A percentile compares a stretch with the other conserved stretches of the same genome.
phyloP scores from a whole-genome alignment of 2,113 vertebrate species.

The Rhea americana region DNA sequence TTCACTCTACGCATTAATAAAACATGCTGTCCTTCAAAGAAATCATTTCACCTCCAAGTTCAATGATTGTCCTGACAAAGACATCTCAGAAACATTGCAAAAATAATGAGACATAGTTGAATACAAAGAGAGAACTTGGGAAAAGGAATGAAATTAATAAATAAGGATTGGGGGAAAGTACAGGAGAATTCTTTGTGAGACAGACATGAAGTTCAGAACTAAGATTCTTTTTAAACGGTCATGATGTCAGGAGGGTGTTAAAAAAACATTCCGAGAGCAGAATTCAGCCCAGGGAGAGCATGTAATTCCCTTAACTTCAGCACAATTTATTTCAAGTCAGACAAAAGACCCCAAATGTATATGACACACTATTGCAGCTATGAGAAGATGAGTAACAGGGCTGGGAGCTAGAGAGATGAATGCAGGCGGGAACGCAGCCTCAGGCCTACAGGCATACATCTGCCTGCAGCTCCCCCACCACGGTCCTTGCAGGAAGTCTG shows the following conservation, averaged over 20 bases:
- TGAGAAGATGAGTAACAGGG: background rate
- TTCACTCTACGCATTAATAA: background rate
- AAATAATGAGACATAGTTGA: conserved; percentile 3
- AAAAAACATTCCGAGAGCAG: conserved; percentile 28
- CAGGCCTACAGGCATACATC: background rate
- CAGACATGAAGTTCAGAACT: background rate
- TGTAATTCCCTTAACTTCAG: conserved; percentile 53
- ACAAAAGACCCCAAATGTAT: conserved; percentile 31
- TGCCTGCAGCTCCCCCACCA: background rate
- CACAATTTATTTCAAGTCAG: conserved; percentile 58
- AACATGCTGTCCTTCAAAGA: background rate
- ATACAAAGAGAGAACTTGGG: background rate
- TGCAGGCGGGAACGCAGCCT: background rate
- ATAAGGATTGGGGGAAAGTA: background rate
- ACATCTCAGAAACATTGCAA: background rate
- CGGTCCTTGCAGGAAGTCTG: background rate
- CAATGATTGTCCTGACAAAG: background rate
- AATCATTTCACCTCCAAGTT: background rate
- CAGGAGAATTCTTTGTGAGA: conserved; percentile 14
- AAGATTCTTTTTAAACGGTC: conserved; percentile 8
- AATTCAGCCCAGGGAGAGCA: background rate
- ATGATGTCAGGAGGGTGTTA: conserved; percentile 8
- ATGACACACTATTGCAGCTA: conserved; percentile 28
- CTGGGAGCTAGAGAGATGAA: background rate
- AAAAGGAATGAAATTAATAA: conserved; percentile 30